Conservation (phyloP, 2,888 invertebrate genomes). For the Epinotia brunnichana region DNA sequence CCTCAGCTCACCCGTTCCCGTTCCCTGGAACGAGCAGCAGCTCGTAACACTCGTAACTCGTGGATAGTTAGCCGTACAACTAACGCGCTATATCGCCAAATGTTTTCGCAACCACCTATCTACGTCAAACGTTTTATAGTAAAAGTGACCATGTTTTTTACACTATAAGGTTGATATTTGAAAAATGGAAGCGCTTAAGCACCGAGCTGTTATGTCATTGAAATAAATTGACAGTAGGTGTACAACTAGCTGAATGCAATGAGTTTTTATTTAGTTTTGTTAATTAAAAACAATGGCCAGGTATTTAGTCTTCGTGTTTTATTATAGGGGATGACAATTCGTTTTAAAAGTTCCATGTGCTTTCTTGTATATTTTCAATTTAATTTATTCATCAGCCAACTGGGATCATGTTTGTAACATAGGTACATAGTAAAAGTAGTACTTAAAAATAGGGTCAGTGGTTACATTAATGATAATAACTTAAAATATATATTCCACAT, state of each 20-base stretch:
- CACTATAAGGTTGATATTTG: neutral
- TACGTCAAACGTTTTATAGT: neutral
- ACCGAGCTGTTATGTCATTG: slow-evolving; percentile 68
- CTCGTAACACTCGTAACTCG: slow-evolving; percentile 73
- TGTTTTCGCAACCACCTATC: slow-evolving; percentile 3
- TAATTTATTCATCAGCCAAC: too few relatives aligned
- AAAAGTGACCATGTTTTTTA: neutral
- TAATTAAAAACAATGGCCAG: slow-evolving; percentile 41
- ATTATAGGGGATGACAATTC: neutral
- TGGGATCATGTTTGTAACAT: too few relatives aligned
- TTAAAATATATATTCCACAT: too few relatives aligned
- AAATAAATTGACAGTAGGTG: slow-evolving; percentile 73
- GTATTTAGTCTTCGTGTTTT: slow-evolving; percentile 17
- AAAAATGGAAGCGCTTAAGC: neutral
- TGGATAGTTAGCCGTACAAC: slow-evolving; percentile 71
- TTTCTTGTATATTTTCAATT: neutral
- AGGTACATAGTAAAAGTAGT: too few relatives aligned
- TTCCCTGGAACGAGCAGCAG: slow-evolving; percentile 53
- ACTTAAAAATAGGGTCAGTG: too few relatives aligned
- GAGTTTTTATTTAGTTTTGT: slow-evolving; percentile 40
- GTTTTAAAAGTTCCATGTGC: neutral
- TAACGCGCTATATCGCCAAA: slow-evolving; percentile 67
- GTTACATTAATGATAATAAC: too few relatives aligned
- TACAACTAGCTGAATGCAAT: slow-evolving; percentile 51
- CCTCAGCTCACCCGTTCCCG: slow-evolving; percentile 26